These are phyloP conservation scores for Megaustenia siamemsis DNA, from an alignment of 2,888 invertebrate species.

Conservation along the genomic window DNA sequence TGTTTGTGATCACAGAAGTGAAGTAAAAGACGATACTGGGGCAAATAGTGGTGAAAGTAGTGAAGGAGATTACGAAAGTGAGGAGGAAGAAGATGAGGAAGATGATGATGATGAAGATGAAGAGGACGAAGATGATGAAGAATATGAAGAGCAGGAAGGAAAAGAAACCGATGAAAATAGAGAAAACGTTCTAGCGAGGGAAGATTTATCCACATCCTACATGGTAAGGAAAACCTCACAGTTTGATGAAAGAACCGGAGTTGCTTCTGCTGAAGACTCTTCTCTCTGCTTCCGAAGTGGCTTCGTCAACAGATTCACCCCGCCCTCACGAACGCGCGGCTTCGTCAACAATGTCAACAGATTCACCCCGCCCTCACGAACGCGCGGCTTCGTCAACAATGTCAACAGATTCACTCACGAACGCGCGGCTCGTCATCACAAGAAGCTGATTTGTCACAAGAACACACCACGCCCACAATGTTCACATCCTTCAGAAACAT, in stretches of 20 bases:
- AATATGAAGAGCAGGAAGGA: neutral
- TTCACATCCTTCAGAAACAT: neutral
- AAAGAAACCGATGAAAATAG: neutral
- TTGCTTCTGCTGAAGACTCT: neutral
- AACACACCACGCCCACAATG: neutral
- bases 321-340: too few relatives aligned
- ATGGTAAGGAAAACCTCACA: neutral
- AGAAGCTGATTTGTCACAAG: neutral
- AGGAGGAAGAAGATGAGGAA: neutral
- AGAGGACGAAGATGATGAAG: neutral
- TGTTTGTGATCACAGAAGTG: neutral
- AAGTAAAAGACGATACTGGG: neutral
- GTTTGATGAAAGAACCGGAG: neutral
- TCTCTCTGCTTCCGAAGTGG: neutral
- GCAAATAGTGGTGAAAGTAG: neutral
- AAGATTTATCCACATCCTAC: neutral
- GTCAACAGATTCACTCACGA: slow-evolving; percentile 9
- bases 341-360: slow-evolving; percentile 20
- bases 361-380: too few relatives aligned
- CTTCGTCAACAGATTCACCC: neutral
- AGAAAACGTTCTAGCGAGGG: neutral
- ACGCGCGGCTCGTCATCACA: too few relatives aligned
- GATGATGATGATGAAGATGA: neutral
- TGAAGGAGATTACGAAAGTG: slow-evolving; percentile 17
- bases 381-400: slow-evolving; percentile 26